phyloP scores from a whole-genome alignment of 1,140 invertebrate genomes.

The Drosophila rhopaloa region DNA sequence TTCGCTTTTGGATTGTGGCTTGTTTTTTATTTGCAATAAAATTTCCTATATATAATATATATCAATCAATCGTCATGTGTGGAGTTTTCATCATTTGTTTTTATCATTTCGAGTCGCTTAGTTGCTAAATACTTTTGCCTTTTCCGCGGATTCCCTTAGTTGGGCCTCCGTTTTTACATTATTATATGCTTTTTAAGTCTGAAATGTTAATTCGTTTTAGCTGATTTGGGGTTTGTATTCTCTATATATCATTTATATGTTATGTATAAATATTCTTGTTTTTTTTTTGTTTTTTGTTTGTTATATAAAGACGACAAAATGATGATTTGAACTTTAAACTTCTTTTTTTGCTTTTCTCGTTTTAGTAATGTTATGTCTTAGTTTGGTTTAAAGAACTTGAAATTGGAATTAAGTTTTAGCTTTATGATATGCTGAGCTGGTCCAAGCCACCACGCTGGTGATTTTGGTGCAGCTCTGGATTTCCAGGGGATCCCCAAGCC shows the following conservation, averaged over 20 bases:
- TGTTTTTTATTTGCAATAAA: slow-evolving; percentile 67
- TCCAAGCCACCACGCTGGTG: neutral
- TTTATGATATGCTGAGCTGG: slow-evolving; percentile 48
- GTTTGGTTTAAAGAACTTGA: slow-evolving; percentile 47
- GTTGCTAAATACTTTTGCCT: slow-evolving; percentile 38
- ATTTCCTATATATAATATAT: slow-evolving; percentile 60
- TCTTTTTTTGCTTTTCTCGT: slow-evolving; percentile 16
- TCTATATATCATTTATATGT: slow-evolving; percentile 44
- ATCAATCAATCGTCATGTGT: slow-evolving; percentile 22
- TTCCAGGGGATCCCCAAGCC: neutral
- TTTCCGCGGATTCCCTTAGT: slow-evolving; percentile 6
- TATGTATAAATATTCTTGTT: slow-evolving; percentile 51
- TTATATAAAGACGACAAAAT: slow-evolving; percentile 77
- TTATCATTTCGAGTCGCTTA: slow-evolving; percentile 25
- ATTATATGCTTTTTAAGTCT: slow-evolving; percentile 71
- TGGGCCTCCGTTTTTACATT: neutral
- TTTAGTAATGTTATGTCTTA: slow-evolving; percentile 21
- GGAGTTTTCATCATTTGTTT: slow-evolving; percentile 13
- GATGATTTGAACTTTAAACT: slow-evolving; percentile 74
- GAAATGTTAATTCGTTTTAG: slow-evolving; percentile 77
- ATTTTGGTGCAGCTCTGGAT: slow-evolving; percentile 19
- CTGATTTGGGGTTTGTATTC: slow-evolving; percentile 46
- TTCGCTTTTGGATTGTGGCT: slow-evolving; percentile 66
- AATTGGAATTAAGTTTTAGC: slow-evolving; percentile 44
- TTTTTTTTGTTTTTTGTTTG: slow-evolving; percentile 6